Base-by-base conservation (phyloP, 2,113 vertebrate genomes). In the Pleuronectes platessa region DNA sequence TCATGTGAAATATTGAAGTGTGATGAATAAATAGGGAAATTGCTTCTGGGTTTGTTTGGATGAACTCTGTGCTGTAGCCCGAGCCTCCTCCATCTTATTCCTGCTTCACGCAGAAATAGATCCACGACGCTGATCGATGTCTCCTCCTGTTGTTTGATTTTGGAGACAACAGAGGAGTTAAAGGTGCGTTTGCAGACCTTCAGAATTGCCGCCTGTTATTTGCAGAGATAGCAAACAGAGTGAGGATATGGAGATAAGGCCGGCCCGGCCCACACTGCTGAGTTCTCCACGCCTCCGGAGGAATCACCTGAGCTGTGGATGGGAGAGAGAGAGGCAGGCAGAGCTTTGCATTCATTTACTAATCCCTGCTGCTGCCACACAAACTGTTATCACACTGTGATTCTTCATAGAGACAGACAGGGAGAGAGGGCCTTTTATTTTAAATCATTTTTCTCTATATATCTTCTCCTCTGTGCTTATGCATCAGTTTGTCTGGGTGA, bases 301-400 rank as follows among this genome's bases (percentile, higher is more conserved):
- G 2, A 71, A 54, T 72, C 84, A 79, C 81, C 84, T 89, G 61
- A 20, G 13, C 71, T 61, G 55, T 67, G 79, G 62, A 68, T 72
- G 69, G 53, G 54, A 61, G 54, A 17, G 54, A 20, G 53, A 68
- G 54, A 75, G 7, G 47, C 47, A 51, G 10, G 11, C 40, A 9
- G 47, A 67, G 77, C 85, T 87, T 85, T 88, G 79, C 79, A 85
- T 89, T 82, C 55, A 78, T 78, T 86, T 65, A 65, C 82, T 86
- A 88, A 90, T 90, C 86, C 78, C 61, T 45, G 60, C 88, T 70
- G 72, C 73, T 61, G 86, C 78, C 81, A 77, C 21, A 23, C 45
- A 4, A 54, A 68, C 78, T 71, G 17, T 88, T 83, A 84, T 82
- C 20, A 51, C 47, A 17, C 5, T 51, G 1, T 0, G 47, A 20